These are phyloP conservation scores for Erythrocebus patas DNA, from an alignment of 2,113 vertebrate species.

Conservation along the genomic window DNA sequence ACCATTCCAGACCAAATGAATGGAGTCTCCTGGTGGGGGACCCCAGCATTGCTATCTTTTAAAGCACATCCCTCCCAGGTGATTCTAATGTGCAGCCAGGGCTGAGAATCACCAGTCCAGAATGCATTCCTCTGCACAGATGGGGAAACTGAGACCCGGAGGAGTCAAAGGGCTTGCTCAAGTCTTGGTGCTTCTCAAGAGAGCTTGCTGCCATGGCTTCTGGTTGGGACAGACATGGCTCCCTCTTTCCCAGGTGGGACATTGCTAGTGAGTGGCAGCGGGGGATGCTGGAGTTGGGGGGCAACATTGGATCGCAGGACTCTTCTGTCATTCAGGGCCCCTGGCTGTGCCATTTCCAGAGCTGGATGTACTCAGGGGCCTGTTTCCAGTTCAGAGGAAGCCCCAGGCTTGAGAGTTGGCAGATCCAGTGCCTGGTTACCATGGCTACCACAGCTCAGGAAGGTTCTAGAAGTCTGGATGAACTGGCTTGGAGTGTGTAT, in stretches of 20 bases:
- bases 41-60: rapidly evolving
- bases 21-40: neutral
- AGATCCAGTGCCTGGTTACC: neutral
- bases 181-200: neutral
- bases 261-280: neutral
- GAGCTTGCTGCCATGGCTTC: rapidly evolving
- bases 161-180: rapidly evolving
- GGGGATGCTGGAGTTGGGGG: no score
- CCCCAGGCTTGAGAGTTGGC: neutral
- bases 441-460: neutral
- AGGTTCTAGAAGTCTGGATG: neutral
- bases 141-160: neutral
- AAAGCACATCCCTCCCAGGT: no score
- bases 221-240: rapidly evolving
- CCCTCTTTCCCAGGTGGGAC: no score
- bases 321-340: rapidly evolving
- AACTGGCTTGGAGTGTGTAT: neutral
- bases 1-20: rapidly evolving
- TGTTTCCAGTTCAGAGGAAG: neutral
- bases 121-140: neutral
- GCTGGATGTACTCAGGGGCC: neutral
- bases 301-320: rapidly evolving
- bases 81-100: neutral
- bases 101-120: neutral
- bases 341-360: neutral